A percentile compares a stretch with the other conserved stretches of the same genome.
Evolutionary conservation across 2,113 vertebrate genomes (phyloP).

Genomic region (Ochotona princeps): DNA sequence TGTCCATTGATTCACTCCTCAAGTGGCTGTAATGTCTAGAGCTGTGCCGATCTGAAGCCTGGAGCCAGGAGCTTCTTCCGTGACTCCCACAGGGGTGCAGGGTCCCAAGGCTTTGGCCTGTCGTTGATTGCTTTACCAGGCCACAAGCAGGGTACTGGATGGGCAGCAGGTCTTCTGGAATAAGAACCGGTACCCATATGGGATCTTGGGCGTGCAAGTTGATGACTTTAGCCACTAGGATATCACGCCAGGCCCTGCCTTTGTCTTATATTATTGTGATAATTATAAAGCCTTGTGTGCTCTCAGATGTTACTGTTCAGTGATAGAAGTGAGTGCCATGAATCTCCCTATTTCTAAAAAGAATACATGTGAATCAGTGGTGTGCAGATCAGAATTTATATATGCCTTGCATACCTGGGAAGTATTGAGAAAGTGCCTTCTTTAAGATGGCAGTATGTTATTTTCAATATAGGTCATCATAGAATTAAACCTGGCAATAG

Average conservation of each 20-base stretch:
- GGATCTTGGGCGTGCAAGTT: too few relatives aligned
- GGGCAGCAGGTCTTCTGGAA: too few relatives aligned
- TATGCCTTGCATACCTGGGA: background rate
- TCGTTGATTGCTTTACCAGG: too few relatives aligned
- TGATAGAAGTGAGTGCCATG: background rate
- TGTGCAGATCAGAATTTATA: background rate
- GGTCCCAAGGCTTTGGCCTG: too few relatives aligned
- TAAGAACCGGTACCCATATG: too few relatives aligned
- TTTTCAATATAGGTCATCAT: background rate
- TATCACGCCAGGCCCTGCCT: background rate
- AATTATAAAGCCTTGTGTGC: background rate
- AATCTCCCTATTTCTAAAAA: background rate
- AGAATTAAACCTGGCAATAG: background rate
- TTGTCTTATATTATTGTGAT: background rate
- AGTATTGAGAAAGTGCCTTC: background rate
- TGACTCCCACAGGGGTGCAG: too few relatives aligned
- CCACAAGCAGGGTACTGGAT: too few relatives aligned
- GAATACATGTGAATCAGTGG: background rate
- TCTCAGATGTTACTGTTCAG: background rate
- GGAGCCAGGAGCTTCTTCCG: too few relatives aligned
- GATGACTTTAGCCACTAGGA: too few relatives aligned
- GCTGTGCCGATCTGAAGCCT: too few relatives aligned
- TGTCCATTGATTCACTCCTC: too few relatives aligned
- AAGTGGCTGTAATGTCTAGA: too few relatives aligned
- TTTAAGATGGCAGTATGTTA: background rate